These are phyloP conservation scores for Synanthedon vespiformis DNA, from an alignment of 2,888 invertebrate species.

Conservation along the genomic window DNA sequence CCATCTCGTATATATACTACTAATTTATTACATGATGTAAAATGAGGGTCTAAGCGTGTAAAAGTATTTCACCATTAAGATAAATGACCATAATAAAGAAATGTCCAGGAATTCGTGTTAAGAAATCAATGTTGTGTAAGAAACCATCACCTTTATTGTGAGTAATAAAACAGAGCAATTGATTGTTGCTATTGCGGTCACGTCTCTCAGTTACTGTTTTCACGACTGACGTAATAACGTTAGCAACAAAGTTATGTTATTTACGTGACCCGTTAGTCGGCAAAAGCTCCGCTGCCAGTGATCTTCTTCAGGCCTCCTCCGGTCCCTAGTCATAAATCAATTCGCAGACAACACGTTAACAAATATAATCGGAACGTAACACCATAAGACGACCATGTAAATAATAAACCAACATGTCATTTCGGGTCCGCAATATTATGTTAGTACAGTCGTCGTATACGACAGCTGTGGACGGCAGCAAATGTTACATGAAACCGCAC, in stretches of 20 bases:
- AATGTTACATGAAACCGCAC: background rate
- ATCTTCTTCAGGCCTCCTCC: slow-evolving; percentile 19
- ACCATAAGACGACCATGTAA: background rate
- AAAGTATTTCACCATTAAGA: no score
- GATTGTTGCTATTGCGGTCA: slow-evolving; percentile 67
- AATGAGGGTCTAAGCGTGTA: no score
- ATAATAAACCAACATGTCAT: background rate
- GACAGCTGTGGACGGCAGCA: background rate
- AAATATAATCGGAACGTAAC: no score
- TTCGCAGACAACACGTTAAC: background rate
- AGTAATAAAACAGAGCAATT: slow-evolving; percentile 60
- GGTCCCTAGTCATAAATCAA: slow-evolving; percentile 11
- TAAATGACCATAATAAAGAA: no score
- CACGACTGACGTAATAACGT: slow-evolving; percentile 67
- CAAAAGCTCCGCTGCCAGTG: slow-evolving; percentile 24
- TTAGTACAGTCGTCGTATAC: background rate
- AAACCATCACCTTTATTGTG: slow-evolving; percentile 23
- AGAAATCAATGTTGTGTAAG: slow-evolving; percentile 32
- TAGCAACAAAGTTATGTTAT: slow-evolving; percentile 63
- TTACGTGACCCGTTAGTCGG: slow-evolving; percentile 53
- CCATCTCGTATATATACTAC: no score
- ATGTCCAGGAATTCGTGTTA: background rate
- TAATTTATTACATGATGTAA: no score
- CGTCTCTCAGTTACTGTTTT: slow-evolving; percentile 67
- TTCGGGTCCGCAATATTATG: background rate